Evolutionary conservation across 2,113 vertebrate genomes (phyloP).

Genomic region (Atrichornis clamosus): DNA sequence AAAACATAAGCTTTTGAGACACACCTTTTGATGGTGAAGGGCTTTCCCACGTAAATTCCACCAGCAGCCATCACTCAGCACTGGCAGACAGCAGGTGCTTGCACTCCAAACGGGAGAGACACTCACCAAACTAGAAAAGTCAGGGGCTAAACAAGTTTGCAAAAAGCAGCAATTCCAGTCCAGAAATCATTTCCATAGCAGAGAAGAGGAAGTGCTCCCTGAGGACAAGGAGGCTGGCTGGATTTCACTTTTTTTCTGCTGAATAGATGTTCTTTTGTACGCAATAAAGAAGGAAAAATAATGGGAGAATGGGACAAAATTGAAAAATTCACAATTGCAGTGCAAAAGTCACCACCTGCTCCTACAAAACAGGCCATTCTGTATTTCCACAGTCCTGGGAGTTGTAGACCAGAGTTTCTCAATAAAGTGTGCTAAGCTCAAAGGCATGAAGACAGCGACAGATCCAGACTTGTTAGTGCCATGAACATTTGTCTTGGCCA

Average conservation of each 20-base stretch:
- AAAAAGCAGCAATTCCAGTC: conserved; percentile 52
- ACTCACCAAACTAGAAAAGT: conserved; percentile 52
- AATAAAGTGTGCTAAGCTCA: conserved; percentile 45
- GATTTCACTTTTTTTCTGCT: neutral
- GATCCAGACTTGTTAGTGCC: conserved; percentile 68
- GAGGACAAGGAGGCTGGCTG: conserved; percentile 17
- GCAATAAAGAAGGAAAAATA: neutral
- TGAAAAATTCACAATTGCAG: neutral
- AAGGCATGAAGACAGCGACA: conserved; percentile 54
- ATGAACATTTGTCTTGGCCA: conserved; percentile 41
- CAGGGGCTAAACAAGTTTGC: conserved; percentile 35
- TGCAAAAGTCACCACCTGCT: neutral
- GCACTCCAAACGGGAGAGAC: neutral
- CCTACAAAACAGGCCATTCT: conserved; percentile 13
- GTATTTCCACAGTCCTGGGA: conserved; percentile 43
- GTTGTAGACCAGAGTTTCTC: conserved; percentile 50
- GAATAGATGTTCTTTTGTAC: neutral
- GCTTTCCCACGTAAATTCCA: conserved; percentile 46
- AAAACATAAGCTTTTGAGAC: conserved; percentile 23
- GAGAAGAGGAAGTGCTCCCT: conserved; percentile 20
- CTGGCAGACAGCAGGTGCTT: conserved; percentile 39
- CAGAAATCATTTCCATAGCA: conserved; percentile 47
- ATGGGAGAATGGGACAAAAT: neutral
- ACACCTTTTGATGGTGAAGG: conserved; percentile 31
- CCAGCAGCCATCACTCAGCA: conserved; percentile 16